A percentile compares a stretch with the other conserved stretches of the same genome.
phyloP scores from a whole-genome alignment of 2,888 invertebrate species.

The Neoascia interrupta region DNA sequence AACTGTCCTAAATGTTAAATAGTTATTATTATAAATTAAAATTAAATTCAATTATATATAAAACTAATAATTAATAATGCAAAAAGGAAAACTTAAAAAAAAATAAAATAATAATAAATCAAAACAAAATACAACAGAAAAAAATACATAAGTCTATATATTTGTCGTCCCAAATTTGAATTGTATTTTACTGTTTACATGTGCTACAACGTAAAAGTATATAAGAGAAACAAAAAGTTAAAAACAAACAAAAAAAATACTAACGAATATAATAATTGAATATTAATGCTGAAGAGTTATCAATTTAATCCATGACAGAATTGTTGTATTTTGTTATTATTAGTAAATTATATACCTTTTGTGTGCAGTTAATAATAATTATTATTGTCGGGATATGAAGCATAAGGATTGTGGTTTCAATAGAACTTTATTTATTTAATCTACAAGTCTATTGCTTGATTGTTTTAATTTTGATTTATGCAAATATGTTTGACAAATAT shows the following conservation, averaged over 20 bases:
- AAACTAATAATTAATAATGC: slow-evolving; percentile 22
- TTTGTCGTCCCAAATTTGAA: slow-evolving; percentile 53
- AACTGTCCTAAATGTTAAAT: slow-evolving; percentile 68
- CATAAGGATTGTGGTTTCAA: slow-evolving; percentile 62
- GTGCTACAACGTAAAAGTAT: slow-evolving; percentile 56
- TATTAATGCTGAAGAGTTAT: no score
- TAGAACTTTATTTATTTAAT: slow-evolving; percentile 1
- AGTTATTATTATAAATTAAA: slow-evolving; percentile 52
- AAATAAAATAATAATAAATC: slow-evolving; percentile 21
- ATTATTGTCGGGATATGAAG: no score
- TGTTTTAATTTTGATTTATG: no score
- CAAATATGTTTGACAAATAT: no score
- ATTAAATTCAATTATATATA: slow-evolving; percentile 57
- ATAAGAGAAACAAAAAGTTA: neutral
- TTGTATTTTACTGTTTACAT: slow-evolving; percentile 54
- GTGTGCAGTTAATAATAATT: no score
- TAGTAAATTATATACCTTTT: no score
- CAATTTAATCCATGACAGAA: slow-evolving; percentile 29
- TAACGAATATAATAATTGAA: slow-evolving; percentile 1
- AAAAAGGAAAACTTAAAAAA: slow-evolving; percentile 33
- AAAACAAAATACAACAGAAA: slow-evolving; percentile 34
- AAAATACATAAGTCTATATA: slow-evolving; percentile 18
- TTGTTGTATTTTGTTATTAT: slow-evolving; percentile 43
- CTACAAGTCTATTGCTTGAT: no score
- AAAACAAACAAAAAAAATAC: slow-evolving; percentile 5